These are phyloP conservation scores for Globia sparganii DNA, from an alignment of 2,888 invertebrate species.

Conservation along the genomic window DNA sequence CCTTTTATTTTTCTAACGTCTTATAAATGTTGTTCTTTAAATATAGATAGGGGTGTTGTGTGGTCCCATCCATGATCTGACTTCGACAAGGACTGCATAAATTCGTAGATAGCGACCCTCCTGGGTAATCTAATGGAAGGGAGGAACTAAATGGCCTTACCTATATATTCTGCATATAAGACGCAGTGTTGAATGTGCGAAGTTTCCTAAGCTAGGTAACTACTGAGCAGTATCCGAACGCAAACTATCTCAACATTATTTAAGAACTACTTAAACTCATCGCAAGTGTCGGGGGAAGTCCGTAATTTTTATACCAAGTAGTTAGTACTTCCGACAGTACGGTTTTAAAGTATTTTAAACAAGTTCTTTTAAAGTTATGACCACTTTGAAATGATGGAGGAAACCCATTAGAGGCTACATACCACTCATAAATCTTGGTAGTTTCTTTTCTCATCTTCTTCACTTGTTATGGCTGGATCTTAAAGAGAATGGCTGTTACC, in stretches of 20 bases:
- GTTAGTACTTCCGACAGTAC: conserved; percentile 33
- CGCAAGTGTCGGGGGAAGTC: conserved; percentile 41
- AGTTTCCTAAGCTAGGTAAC: conserved; percentile 25
- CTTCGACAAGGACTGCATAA: not conserved
- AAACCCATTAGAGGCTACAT: conserved; percentile 27
- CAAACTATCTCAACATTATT: conserved; percentile 47
- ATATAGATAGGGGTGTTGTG: not conserved
- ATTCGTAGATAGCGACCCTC: not conserved
- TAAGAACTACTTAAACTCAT: conserved; percentile 44
- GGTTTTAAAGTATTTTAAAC: conserved; percentile 45
- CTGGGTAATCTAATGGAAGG: not conserved
- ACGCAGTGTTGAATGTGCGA: conserved; percentile 6
- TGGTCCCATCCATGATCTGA: not conserved
- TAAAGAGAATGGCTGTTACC: not conserved
- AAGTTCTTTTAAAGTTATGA: conserved; percentile 50
- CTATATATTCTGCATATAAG: no score
- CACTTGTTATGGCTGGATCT: not conserved
- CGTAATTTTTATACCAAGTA: conserved; percentile 55
- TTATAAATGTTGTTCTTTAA: no score
- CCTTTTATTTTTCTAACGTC: no score
- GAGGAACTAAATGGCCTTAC: not conserved
- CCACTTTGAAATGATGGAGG: conserved; percentile 42
- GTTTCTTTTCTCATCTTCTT: not conserved
- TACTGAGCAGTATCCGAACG: not conserved
- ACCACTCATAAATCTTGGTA: conserved; percentile 4